Evolutionary conservation across 1,140 invertebrate genomes (phyloP).

Genomic region (Drosophila bocki): DNA sequence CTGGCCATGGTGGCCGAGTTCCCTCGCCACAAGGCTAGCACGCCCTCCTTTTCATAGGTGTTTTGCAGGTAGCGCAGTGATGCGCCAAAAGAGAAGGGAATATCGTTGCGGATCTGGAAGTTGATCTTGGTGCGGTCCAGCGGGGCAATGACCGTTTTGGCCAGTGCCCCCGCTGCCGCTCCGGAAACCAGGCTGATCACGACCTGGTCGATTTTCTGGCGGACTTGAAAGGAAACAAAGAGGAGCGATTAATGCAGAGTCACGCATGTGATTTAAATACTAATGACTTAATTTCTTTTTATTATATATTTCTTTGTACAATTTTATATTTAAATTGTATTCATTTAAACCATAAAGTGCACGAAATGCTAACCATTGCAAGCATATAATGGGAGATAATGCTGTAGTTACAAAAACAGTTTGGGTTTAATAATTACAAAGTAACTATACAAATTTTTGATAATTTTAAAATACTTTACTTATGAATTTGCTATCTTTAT

Average conservation of each 20-base stretch:
- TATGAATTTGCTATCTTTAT: neutral
- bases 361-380: no score
- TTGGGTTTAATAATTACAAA: no score
- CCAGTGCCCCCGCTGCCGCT: constrained; percentile 95
- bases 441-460: no score
- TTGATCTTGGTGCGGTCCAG: constrained; percentile 99
- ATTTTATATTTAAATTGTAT: no score
- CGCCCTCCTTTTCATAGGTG: constrained; percentile 90
- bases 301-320: no score
- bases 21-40: constrained; percentile 96
- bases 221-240: constrained; percentile 24
- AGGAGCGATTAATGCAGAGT: neutral
- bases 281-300: no score
- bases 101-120: constrained; percentile 93
- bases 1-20: constrained; percentile 99
- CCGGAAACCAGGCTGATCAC: constrained; percentile 92
- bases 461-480: no score
- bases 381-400: no score
- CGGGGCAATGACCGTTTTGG: constrained; percentile 98
- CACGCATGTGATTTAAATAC: no score
- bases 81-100: constrained; percentile 91
- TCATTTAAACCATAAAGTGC: no score
- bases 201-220: constrained; percentile 85
- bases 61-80: constrained; percentile 92
- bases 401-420: no score